A percentile compares a stretch with the other conserved stretches of the same genome.
Evolutionary conservation across 2,888 invertebrate species (phyloP).

Genomic region (Lasioglossum marginatum): DNA sequence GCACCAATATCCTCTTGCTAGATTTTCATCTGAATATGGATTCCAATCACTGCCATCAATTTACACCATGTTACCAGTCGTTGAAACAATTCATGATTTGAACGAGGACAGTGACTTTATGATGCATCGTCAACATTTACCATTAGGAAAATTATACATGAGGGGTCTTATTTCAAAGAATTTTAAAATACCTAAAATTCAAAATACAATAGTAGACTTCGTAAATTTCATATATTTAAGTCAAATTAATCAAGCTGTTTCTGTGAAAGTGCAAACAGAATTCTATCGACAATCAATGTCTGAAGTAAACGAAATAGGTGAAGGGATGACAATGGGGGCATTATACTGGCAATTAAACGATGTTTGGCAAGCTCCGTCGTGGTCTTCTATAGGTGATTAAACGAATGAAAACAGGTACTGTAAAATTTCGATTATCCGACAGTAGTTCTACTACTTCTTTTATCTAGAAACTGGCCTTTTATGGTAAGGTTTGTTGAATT

Average conservation of each 20-base stretch:
- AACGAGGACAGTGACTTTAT: constrained; percentile 87
- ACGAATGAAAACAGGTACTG: neutral
- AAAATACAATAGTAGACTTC: constrained; percentile 86
- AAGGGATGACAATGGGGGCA: constrained; percentile 96
- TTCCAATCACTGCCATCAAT: constrained; percentile 95
- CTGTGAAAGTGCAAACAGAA: constrained; percentile 94
- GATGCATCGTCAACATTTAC: constrained; percentile 94
- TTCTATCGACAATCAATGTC: constrained; percentile 89
- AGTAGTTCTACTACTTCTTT: too few species aligned
- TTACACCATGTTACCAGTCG: constrained; percentile 88
- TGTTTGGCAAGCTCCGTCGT: constrained; percentile 98
- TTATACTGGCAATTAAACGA: constrained; percentile 99
- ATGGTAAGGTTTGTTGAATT: too few species aligned
- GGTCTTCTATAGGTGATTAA: constrained; percentile 93
- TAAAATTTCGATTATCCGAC: neutral
- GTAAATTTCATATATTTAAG: constrained; percentile 92
- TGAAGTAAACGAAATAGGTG: constrained; percentile 84
- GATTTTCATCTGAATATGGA: constrained; percentile 98
- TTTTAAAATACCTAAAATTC: constrained; percentile 87
- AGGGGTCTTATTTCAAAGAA: constrained; percentile 87
- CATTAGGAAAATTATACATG: constrained; percentile 89
- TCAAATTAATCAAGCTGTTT: constrained; percentile 96
- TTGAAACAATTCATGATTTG: constrained; percentile 86
- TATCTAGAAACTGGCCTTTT: too few species aligned
- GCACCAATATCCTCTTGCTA: constrained; percentile 90